Conservation (phyloP, 2,797 vertebrate species). For the Coluber constrictor region DNA sequence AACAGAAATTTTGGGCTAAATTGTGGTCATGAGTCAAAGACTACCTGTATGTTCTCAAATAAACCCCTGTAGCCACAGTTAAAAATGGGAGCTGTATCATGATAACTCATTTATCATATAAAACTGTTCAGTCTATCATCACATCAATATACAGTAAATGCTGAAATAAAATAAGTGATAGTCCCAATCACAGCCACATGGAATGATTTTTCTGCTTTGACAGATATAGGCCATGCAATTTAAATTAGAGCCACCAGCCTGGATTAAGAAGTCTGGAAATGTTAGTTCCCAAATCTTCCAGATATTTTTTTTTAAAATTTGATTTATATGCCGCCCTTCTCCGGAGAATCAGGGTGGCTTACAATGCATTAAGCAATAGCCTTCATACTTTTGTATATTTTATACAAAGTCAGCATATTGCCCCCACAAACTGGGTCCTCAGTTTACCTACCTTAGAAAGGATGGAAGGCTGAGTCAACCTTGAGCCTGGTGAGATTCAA, state of each 20-base stretch:
- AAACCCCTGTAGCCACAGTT: background rate
- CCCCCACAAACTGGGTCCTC: no score
- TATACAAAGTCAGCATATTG: no score
- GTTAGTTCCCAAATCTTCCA: background rate
- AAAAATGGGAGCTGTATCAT: background rate
- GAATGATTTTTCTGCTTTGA: background rate
- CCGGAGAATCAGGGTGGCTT: no score
- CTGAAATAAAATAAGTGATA: background rate
- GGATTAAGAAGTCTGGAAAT: background rate
- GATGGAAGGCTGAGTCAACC: no score
- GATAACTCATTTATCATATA: background rate
- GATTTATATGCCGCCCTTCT: no score
- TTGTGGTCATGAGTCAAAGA: no score
- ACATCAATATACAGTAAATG: background rate
- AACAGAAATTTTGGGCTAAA: no score
- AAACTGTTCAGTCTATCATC: background rate
- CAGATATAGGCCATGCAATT: background rate
- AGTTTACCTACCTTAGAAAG: no score
- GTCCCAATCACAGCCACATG: background rate
- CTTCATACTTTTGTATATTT: no score
- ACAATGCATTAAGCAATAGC: no score
- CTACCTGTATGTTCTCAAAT: background rate
- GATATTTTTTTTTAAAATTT: no score
- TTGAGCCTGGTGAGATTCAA: no score
- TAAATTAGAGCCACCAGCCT: background rate